These are phyloP conservation scores for Phengaris arion DNA, from an alignment of 2,888 invertebrate species.

Conservation along the genomic window DNA sequence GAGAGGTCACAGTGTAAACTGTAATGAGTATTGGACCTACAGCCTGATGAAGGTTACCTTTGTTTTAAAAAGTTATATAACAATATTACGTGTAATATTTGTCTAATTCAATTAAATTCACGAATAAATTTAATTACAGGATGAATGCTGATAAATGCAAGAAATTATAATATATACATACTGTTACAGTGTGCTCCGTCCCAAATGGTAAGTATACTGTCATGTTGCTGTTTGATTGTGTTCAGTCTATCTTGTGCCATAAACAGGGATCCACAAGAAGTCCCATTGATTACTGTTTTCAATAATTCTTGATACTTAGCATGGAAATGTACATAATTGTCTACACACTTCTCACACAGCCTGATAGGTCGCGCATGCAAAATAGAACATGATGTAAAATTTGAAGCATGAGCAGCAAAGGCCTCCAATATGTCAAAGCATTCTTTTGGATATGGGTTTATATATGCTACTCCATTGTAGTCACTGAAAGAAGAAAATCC, in stretches of 20 bases:
- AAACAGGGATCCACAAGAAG: constrained; percentile 78
- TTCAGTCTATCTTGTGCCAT: constrained; percentile 82
- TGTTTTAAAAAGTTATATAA: too few relatives aligned
- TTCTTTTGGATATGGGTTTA: constrained; percentile 44
- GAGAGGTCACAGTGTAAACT: too few relatives aligned
- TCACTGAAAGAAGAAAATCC: constrained; percentile 45
- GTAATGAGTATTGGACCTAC: too few relatives aligned
- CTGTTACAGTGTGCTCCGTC: constrained; percentile 81
- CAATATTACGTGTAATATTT: too few relatives aligned
- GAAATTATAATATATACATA: constrained; percentile 48
- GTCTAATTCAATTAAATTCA: too few relatives aligned
- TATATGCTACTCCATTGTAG: constrained; percentile 40
- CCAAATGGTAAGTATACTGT: constrained; percentile 79
- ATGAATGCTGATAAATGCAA: not conserved
- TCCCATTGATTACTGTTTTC: constrained; percentile 66
- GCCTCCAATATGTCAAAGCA: constrained; percentile 56
- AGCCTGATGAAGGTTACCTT: too few relatives aligned
- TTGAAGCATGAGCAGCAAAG: constrained; percentile 78
- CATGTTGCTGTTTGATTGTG: constrained; percentile 78
- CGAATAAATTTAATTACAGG: not conserved
- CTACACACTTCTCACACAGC: constrained; percentile 80
- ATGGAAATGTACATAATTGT: constrained; percentile 72
- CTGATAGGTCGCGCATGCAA: constrained; percentile 80
- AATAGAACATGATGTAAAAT: constrained; percentile 81
- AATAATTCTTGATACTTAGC: constrained; percentile 74